phyloP scores from a whole-genome alignment of 2,888 invertebrate species.

The Leptinotarsa haldemani region DNA sequence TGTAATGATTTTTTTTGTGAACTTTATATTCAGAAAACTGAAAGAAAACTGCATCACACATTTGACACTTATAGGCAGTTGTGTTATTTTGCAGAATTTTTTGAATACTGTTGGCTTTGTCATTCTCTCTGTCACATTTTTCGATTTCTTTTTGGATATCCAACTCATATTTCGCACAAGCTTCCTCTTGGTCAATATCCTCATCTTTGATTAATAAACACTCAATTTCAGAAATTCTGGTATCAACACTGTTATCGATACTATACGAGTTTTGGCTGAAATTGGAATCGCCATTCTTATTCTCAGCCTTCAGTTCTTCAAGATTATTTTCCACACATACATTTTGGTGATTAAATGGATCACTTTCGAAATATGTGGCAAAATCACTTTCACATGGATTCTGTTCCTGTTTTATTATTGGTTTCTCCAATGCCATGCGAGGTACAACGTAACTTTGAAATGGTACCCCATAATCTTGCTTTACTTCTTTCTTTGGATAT shows the following conservation, averaged over 20 bases:
- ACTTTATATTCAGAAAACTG: conserved; percentile 50
- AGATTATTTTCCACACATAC: neutral
- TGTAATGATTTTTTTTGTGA: conserved; percentile 53
- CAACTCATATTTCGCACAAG: conserved; percentile 5
- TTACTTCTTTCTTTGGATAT: neutral
- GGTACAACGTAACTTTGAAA: neutral
- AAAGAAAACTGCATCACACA: conserved; percentile 49
- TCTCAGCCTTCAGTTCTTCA: neutral
- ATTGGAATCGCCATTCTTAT: neutral
- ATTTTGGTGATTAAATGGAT: too few species aligned
- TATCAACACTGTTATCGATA: neutral
- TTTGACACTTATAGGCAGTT: conserved; percentile 51
- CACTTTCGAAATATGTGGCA: too few species aligned
- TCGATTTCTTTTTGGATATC: conserved; percentile 11
- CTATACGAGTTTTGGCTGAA: neutral
- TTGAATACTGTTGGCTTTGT: conserved; percentile 10
- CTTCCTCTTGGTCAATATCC: conserved; percentile 1
- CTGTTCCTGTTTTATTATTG: too few species aligned
- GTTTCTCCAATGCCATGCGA: too few species aligned
- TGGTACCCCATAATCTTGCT: neutral
- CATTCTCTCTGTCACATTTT: conserved; percentile 1
- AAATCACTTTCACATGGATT: neutral
- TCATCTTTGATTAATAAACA: conserved; percentile 2
- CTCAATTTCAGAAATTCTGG: neutral
- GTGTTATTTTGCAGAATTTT: conserved; percentile 21